Evolutionary conservation across 2,888 invertebrate species (phyloP).

Genomic region (Plutella xylostella): DNA sequence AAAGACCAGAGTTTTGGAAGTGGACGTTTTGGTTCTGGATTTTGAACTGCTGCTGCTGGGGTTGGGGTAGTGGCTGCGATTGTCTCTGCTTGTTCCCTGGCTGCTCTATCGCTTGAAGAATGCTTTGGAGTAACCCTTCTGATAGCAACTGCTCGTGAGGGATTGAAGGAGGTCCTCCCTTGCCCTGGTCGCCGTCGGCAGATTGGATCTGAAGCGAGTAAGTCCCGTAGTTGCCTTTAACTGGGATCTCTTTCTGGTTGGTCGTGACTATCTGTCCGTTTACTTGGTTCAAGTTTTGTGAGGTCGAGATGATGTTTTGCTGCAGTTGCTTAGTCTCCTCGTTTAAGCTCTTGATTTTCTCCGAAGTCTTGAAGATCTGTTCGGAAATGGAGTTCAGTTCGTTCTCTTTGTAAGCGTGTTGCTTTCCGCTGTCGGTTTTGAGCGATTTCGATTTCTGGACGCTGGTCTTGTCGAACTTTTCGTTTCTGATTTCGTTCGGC

Average conservation of each 20-base stretch:
- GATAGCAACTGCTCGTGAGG: conserved; percentile 84
- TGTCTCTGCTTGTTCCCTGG: conserved; percentile 40
- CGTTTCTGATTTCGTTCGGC: conserved; percentile 33
- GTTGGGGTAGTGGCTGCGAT: background rate
- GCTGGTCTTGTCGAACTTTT: conserved; percentile 27
- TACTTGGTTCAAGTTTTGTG: conserved; percentile 37
- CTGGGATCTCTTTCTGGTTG: conserved; percentile 40
- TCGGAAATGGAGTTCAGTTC: conserved; percentile 39
- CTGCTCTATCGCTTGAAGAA: conserved; percentile 85
- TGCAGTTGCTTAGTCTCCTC: conserved; percentile 52
- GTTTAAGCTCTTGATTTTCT: conserved; percentile 46
- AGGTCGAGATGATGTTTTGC: conserved; percentile 43
- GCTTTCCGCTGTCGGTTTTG: conserved; percentile 31
- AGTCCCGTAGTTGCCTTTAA: conserved; percentile 70
- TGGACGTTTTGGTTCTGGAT: conserved; percentile 23
- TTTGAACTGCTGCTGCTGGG: background rate
- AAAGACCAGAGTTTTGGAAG: conserved; percentile 19
- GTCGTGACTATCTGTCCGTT: conserved; percentile 24
- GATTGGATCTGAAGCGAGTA: conserved; percentile 84
- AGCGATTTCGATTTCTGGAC: conserved; percentile 47
- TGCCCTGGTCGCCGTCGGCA: conserved; percentile 62
- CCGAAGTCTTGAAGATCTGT: conserved; percentile 52
- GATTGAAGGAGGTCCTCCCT: conserved; percentile 51
- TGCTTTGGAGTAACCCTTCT: conserved; percentile 83
- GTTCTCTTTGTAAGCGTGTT: conserved; percentile 33